Evolutionary conservation across 92 coral and sea anemone species (phyloP).

Genomic region (Epizoanthus rinbou): DNA sequence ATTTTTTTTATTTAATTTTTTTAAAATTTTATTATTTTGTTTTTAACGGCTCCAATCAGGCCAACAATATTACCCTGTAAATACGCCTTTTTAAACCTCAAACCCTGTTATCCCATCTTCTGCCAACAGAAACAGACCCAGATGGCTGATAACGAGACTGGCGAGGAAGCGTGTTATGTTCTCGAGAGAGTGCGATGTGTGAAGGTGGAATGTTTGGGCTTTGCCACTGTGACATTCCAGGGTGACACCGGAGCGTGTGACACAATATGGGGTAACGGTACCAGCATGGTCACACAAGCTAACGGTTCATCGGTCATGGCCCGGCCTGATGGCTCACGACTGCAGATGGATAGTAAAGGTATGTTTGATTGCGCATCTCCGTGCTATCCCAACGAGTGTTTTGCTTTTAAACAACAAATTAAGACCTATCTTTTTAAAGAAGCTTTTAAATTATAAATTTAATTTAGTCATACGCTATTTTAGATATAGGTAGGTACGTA

Average conservation of each 20-base stretch:
- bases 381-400: too few relatives aligned
- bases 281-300: constrained; percentile 75
- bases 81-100: not conserved
- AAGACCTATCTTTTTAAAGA: too few relatives aligned
- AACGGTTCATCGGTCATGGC: constrained; percentile 79
- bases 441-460: too few relatives aligned
- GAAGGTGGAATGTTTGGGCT: constrained; percentile 93
- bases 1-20: too few relatives aligned
- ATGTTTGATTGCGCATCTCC: not conserved
- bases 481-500: too few relatives aligned
- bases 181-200: constrained; percentile 70
- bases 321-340: constrained; percentile 75
- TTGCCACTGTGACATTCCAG: constrained; percentile 87
- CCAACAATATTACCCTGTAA: too few relatives aligned
- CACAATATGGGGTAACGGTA: constrained; percentile 93
- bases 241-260: constrained; percentile 75
- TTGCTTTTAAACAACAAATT: too few relatives aligned
- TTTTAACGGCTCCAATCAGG: not conserved
- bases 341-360: constrained; percentile 84
- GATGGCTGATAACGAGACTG: constrained; percentile 90
- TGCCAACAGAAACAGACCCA: constrained; percentile 41
- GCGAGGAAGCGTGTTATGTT: constrained; percentile 79
- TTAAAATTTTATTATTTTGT: too few relatives aligned
- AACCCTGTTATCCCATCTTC: not conserved
- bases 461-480: too few relatives aligned